A percentile compares a stretch with the other conserved stretches of the same genome.
phyloP scores from a whole-genome alignment of 2,888 invertebrate genomes.

The Cordilura impudica region DNA sequence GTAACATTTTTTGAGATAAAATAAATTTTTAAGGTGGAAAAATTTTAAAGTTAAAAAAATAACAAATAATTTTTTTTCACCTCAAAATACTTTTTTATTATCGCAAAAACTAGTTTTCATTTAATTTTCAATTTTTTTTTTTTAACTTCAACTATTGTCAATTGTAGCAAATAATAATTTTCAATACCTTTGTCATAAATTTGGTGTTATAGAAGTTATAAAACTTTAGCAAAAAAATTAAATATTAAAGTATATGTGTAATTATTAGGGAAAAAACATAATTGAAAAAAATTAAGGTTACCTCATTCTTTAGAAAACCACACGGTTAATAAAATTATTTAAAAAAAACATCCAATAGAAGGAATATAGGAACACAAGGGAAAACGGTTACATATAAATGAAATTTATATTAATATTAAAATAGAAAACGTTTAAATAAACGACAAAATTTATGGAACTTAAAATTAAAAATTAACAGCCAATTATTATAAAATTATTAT shows the following conservation, averaged over 20 bases:
- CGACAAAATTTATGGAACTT: slow-evolving; percentile 53
- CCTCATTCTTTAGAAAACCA: slow-evolving; percentile 62
- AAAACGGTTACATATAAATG: slow-evolving; percentile 42
- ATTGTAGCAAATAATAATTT: no score
- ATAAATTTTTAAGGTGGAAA: no score
- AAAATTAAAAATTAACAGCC: slow-evolving; percentile 32
- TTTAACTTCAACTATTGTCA: no score
- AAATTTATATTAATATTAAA: slow-evolving; percentile 17
- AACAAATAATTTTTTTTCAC: no score
- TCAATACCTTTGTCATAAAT: slow-evolving; percentile 46
- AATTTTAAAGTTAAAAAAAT: no score
- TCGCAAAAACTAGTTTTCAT: no score
- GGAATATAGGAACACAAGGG: slow-evolving; percentile 35
- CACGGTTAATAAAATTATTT: slow-evolving; percentile 42
- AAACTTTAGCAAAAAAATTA: slow-evolving; percentile 45
- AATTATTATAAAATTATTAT: slow-evolving; percentile 16
- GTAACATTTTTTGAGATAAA: no score
- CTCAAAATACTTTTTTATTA: no score
- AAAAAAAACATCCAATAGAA: slow-evolving; percentile 44
- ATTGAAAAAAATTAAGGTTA: slow-evolving; percentile 50
- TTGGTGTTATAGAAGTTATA: slow-evolving; percentile 41
- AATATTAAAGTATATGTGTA: not conserved
- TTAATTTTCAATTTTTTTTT: no score
- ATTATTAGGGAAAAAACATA: slow-evolving; percentile 1
- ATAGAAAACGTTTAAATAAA: slow-evolving; percentile 3